A percentile compares a stretch with the other conserved stretches of the same genome.
Evolutionary conservation across 2,113 vertebrate genomes (phyloP).

Genomic region (Azemiops feae): DNA sequence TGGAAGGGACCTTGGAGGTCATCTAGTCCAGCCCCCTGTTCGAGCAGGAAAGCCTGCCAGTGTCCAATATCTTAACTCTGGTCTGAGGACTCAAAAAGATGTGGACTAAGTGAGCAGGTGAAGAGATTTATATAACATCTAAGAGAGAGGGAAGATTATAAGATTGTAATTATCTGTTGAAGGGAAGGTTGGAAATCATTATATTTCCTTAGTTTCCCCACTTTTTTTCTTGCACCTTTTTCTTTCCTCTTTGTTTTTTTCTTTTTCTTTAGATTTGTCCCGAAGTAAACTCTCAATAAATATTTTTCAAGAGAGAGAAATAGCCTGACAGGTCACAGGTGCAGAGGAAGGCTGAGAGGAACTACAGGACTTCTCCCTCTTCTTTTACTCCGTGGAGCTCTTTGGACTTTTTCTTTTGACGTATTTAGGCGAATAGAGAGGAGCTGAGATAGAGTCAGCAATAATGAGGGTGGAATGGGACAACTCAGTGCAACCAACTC

Average conservation of each 20-base stretch:
- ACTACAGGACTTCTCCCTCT: background rate
- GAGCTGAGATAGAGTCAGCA: too few species aligned
- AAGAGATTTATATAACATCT: background rate
- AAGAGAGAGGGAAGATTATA: background rate
- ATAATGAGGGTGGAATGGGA: too few species aligned
- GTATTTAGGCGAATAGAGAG: background rate
- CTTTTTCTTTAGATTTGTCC: background rate
- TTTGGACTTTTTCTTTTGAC: background rate
- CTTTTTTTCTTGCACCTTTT: background rate
- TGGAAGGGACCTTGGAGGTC: too few species aligned
- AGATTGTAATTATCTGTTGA: background rate
- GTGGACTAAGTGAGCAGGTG: background rate
- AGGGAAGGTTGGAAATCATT: background rate
- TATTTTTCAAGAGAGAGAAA: background rate
- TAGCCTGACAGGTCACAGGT: background rate
- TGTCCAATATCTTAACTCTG: background rate
- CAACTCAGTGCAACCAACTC: too few species aligned
- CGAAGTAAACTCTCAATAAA: background rate
- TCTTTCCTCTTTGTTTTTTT: background rate
- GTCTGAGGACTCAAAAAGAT: background rate
- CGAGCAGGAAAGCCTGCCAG: background rate
- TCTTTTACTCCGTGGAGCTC: background rate
- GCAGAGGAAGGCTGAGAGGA: background rate
- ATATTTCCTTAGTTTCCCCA: background rate
- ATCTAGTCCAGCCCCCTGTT: too few species aligned